Percentiles rank a stretch among this genome's conserved stretches.
Evolutionary conservation across 2,888 invertebrate genomes (phyloP).

Genomic region (Chalcosyrphus nemorum): DNA sequence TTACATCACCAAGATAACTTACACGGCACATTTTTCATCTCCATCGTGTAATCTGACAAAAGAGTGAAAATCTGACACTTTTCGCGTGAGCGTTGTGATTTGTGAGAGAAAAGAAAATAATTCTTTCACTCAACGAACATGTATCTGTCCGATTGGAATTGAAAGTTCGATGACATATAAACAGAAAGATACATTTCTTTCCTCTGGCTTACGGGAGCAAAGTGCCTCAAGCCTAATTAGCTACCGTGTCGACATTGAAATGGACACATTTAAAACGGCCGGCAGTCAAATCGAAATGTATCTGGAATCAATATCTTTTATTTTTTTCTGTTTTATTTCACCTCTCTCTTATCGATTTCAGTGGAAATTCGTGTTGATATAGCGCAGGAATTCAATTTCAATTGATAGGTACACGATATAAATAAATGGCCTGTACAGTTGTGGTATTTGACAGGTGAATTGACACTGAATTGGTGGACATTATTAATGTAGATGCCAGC

Average conservation of each 20-base stretch:
- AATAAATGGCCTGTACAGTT: neutral
- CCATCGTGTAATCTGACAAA: conserved; percentile 15
- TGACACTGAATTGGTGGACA: neutral
- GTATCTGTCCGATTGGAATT: conserved; percentile 15
- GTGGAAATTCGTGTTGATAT: neutral
- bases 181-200: neutral
- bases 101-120: neutral
- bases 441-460: neutral
- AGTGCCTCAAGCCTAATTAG: conserved; percentile 26
- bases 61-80: conserved; percentile 27
- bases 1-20: neutral
- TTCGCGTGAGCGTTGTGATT: conserved; percentile 35
- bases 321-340: no score
- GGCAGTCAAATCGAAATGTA: neutral
- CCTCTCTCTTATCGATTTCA: neutral
- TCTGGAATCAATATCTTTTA: neutral
- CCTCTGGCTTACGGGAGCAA: neutral
- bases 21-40: neutral
- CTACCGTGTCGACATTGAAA: conserved; percentile 23
- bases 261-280: neutral
- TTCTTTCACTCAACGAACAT: conserved; percentile 23
- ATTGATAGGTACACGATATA: neutral
- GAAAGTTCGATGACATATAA: conserved; percentile 39
- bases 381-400: neutral
- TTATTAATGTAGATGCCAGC: no score